A percentile compares a stretch with the other conserved stretches of the same genome.
These are phyloP conservation scores for Hyla sarda DNA, from an alignment of 2,113 vertebrate genomes.

Conservation along the genomic window DNA sequence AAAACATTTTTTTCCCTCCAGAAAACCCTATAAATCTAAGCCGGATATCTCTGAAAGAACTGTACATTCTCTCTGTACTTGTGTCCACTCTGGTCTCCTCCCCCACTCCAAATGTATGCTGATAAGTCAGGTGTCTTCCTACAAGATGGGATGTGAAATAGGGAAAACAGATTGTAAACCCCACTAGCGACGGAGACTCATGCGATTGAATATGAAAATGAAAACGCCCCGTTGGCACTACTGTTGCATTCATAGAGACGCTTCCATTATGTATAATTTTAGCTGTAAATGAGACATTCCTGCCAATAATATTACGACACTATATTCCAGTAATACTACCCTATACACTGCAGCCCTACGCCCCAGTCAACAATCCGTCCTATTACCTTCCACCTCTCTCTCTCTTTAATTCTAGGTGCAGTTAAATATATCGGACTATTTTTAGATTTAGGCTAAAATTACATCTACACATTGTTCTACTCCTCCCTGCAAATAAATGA, in stretches of 20 bases:
- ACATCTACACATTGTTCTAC: constrained; percentile 6
- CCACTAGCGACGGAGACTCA: not conserved
- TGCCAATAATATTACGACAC: not conserved
- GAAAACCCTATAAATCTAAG: not conserved
- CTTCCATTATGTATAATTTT: not conserved
- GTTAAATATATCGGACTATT: not conserved
- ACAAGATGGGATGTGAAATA: not conserved
- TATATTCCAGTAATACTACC: not conserved
- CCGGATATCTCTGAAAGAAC: not conserved
- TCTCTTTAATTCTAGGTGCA: constrained; percentile 18
- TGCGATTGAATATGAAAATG: not conserved
- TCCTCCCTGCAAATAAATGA: constrained; percentile 10
- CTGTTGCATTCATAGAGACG: not conserved
- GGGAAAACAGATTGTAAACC: not conserved
- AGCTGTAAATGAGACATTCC: not conserved
- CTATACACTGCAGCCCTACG: not conserved
- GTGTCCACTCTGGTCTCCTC: not conserved
- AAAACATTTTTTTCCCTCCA: too few relatives aligned
- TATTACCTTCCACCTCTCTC: not conserved
- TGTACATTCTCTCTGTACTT: not conserved
- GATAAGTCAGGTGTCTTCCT: not conserved
- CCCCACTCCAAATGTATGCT: not conserved
- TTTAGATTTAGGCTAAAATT: constrained; percentile 31
- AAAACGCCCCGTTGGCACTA: not conserved
- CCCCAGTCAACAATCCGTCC: not conserved